Percentiles rank a stretch among this genome's conserved stretches.
Conservation (phyloP, 2,797 vertebrate genomes). For the Melanotaenia pygmaea region DNA sequence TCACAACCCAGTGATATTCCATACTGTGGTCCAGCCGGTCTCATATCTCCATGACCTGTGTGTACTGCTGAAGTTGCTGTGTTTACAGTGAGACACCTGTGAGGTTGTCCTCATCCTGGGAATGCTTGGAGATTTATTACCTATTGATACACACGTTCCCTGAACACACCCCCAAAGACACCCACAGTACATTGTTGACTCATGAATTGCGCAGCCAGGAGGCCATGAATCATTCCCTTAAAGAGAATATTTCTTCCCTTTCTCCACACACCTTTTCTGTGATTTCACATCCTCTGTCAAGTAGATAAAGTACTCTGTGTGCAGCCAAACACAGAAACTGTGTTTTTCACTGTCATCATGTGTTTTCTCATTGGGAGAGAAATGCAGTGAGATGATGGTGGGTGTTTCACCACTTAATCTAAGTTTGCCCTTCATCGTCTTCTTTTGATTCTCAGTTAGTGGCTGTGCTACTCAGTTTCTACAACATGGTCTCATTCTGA, state of each 20-base stretch:
- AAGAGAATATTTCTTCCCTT: constrained; percentile 68
- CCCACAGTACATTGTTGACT: constrained; percentile 82
- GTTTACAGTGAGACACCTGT: constrained; percentile 72
- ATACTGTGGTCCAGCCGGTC: constrained; percentile 32
- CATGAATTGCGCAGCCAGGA: constrained; percentile 75
- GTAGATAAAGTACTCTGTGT: constrained; percentile 74
- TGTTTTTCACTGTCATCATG: constrained; percentile 62
- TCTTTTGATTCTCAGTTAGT: constrained; percentile 47
- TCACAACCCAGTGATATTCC: constrained; percentile 17
- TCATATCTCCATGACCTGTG: constrained; percentile 52
- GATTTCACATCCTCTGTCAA: constrained; percentile 78
- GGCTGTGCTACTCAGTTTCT: neutral
- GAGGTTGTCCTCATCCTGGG: constrained; percentile 67
- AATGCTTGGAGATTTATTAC: constrained; percentile 79
- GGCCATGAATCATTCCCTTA: constrained; percentile 81
- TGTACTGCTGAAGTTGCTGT: constrained; percentile 67
- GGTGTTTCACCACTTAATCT: constrained; percentile 45
- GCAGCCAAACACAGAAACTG: constrained; percentile 77
- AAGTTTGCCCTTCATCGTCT: constrained; percentile 37
- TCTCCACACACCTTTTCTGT: constrained; percentile 67
- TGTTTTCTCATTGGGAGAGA: constrained; percentile 54
- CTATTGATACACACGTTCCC: constrained; percentile 78
- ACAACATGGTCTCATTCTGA: constrained; percentile 17
- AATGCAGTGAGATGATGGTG: constrained; percentile 43
- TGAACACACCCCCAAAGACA: constrained; percentile 76